A percentile compares a stretch with the other conserved stretches of the same genome.
Conservation (phyloP, 2,797 vertebrate species). For the Lacerta bilineata region DNA sequence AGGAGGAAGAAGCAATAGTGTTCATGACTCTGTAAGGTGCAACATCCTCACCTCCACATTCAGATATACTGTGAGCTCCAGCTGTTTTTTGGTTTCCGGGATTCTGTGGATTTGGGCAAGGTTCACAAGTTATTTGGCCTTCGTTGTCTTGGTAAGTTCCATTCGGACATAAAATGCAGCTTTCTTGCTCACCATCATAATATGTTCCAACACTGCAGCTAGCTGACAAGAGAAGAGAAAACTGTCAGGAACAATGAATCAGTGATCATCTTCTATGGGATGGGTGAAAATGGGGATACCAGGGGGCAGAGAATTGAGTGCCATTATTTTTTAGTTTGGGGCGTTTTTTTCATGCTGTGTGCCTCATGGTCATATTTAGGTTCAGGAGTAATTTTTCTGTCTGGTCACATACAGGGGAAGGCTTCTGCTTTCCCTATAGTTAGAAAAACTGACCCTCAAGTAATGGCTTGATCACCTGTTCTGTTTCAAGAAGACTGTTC, state of each 20-base stretch:
- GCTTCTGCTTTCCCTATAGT: background rate
- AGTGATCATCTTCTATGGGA: background rate
- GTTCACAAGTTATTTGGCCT: conserved; percentile 88
- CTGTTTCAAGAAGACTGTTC: background rate
- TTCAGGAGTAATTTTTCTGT: background rate
- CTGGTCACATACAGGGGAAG: background rate
- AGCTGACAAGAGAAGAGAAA: conserved; percentile 77
- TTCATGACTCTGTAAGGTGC: conserved; percentile 11
- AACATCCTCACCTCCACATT: conserved; percentile 86
- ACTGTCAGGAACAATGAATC: conserved; percentile 41
- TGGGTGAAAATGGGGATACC: background rate
- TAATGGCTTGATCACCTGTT: background rate
- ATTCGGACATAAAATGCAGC: conserved; percentile 86
- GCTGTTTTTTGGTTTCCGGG: conserved; percentile 78
- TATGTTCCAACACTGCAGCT: conserved; percentile 85
- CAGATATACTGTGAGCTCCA: conserved; percentile 85
- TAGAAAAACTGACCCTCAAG: background rate
- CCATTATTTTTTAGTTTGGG: background rate
- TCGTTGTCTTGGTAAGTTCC: conserved; percentile 90
- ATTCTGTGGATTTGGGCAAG: conserved; percentile 84
- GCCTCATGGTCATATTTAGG: background rate
- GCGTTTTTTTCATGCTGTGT: background rate
- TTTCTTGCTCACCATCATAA: conserved; percentile 83
- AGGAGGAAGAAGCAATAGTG: background rate
- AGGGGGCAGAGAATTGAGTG: background rate